Percentiles rank a stretch among this genome's conserved stretches.
phyloP scores from a whole-genome alignment of 1,140 invertebrate species.

The Samia ricini region DNA sequence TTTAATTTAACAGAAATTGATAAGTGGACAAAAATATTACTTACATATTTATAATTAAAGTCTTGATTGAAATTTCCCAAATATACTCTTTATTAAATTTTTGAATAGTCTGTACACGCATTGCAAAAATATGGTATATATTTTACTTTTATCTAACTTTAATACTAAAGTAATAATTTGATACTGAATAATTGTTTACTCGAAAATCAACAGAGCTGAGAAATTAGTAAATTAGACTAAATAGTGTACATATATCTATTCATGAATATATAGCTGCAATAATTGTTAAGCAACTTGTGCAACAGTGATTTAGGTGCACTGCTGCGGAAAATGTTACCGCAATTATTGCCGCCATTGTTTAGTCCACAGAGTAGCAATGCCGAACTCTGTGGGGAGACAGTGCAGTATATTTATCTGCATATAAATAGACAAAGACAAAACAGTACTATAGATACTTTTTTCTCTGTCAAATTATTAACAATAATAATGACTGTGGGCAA shows the following conservation, averaged over 20 bases:
- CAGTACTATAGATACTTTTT: too few species aligned
- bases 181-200: background rate
- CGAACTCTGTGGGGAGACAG: background rate
- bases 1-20: too few species aligned
- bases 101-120: background rate
- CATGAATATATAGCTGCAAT: constrained; percentile 14
- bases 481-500: too few species aligned
- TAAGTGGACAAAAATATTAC: too few species aligned
- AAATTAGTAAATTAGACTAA: background rate
- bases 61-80: too few species aligned
- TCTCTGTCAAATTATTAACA: too few species aligned
- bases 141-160: background rate
- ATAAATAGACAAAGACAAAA: too few species aligned
- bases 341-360: constrained; percentile 50
- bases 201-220: background rate
- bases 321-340: constrained; percentile 38
- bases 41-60: too few species aligned
- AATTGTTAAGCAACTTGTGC: constrained; percentile 30
- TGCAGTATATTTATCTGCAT: too few species aligned
- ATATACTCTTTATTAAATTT: background rate
- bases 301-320: constrained; percentile 34
- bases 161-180: background rate
- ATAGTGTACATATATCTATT: background rate
- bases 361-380: too few species aligned
- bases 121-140: background rate